Conservation (phyloP, 2,888 invertebrate genomes). For the Epinotia bilunana region DNA sequence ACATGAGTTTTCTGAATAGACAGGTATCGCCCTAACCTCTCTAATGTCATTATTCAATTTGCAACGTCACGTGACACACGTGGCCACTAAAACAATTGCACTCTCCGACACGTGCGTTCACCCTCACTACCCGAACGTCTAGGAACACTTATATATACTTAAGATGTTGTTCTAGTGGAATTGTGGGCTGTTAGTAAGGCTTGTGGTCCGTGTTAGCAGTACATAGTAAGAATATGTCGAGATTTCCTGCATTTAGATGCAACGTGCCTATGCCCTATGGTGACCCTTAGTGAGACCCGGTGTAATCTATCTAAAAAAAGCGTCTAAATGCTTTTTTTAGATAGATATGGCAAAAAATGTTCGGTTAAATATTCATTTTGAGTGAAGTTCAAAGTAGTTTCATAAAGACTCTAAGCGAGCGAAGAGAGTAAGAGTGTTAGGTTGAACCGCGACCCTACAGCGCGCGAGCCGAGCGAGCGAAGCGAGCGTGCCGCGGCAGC, state of each 20-base stretch:
- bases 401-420: no score
- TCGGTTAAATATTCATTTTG: no score
- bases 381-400: no score
- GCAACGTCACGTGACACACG: not conserved
- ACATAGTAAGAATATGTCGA: not conserved
- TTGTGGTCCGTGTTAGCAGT: not conserved
- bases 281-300: not conserved
- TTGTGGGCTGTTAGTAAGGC: not conserved
- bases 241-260: conserved; percentile 9
- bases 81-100: not conserved
- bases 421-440: no score
- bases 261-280: conserved; percentile 3
- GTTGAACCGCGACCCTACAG: no score
- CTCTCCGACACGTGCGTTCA: not conserved
- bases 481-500: no score
- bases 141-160: not conserved
- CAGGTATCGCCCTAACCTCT: not conserved
- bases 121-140: not conserved
- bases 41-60: conserved; percentile 1
- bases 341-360: no score
- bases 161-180: not conserved
- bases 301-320: no score
- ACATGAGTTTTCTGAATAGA: not conserved
- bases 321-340: no score
- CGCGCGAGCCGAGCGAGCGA: no score